These are phyloP conservation scores for Piliocolobus tephrosceles DNA, from an alignment of 2,113 vertebrate genomes.

Conservation along the genomic window DNA sequence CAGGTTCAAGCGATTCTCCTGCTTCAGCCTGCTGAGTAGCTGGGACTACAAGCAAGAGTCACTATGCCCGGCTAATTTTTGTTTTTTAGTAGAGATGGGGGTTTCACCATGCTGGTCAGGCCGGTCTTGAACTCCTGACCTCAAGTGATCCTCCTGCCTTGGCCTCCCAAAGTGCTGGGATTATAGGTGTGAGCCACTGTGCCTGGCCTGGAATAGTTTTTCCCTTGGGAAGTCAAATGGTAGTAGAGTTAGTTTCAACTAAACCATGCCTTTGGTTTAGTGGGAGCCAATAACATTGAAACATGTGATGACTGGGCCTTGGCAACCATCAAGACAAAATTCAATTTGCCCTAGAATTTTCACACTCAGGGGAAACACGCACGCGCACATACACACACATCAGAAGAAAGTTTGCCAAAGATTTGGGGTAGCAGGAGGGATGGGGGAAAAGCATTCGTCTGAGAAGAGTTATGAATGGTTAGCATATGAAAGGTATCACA, in stretches of 20 bases:
- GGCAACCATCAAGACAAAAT: constrained; percentile 82
- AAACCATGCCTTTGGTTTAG: neutral
- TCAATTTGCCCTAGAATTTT: constrained; percentile 85
- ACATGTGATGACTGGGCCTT: neutral
- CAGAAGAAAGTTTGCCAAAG: neutral
- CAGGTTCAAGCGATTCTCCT: too few species aligned
- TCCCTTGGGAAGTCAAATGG: neutral
- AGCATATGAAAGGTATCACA: neutral
- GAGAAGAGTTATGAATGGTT: neutral
- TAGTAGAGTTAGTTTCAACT: neutral
- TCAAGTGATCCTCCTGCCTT: too few species aligned
- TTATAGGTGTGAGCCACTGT: too few species aligned
- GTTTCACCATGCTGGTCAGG: too few species aligned
- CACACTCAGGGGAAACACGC: constrained; percentile 78
- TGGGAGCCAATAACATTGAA: neutral
- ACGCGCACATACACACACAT: neutral
- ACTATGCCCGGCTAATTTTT: too few species aligned
- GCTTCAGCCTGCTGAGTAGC: too few species aligned
- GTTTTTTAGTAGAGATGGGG: too few species aligned
- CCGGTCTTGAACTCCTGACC: too few species aligned
- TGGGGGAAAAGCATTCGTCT: neutral
- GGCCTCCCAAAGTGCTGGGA: too few species aligned
- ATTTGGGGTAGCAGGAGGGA: neutral
- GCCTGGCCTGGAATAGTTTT: neutral
- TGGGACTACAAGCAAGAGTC: too few species aligned